Conservation (phyloP, 2,888 invertebrate species). For the Scaptomyza parva region DNA sequence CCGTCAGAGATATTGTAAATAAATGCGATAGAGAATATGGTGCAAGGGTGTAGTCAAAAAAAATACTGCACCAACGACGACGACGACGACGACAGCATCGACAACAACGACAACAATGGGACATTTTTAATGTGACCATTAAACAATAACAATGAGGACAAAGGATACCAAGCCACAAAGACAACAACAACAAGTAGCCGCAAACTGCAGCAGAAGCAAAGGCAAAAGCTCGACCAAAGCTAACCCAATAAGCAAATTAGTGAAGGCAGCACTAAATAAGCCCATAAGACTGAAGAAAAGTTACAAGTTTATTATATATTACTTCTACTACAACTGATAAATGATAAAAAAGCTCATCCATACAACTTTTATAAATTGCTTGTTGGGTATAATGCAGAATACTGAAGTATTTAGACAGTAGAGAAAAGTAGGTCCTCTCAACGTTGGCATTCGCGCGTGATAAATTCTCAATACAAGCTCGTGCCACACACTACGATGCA, state of each 20-base stretch:
- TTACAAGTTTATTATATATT: too few species aligned
- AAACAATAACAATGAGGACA: conserved; percentile 79
- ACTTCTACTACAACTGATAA: too few species aligned
- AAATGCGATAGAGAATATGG: conserved; percentile 65
- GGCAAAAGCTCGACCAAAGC: conserved; percentile 16
- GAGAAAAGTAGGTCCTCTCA: conserved; percentile 33
- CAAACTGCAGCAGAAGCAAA: conserved; percentile 37
- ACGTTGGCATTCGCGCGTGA: conserved; percentile 49
- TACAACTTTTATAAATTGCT: conserved; percentile 15
- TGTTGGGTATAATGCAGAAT: conserved; percentile 26
- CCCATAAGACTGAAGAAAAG: not conserved
- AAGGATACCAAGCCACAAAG: conserved; percentile 42
- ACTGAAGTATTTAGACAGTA: conserved; percentile 18
- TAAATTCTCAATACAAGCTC: conserved; percentile 72
- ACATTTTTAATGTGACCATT: conserved; percentile 80
- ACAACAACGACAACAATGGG: conserved; percentile 65
- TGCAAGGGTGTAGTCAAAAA: conserved; percentile 63
- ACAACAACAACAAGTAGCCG: conserved; percentile 44
- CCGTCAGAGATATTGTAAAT: conserved; percentile 22
- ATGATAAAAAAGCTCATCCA: too few species aligned
- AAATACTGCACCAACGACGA: conserved; percentile 45
- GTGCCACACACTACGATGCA: conserved; percentile 44
- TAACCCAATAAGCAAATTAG: conserved; percentile 51
- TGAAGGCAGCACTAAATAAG: conserved; percentile 3
- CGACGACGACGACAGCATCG: conserved; percentile 21